phyloP scores from a whole-genome alignment of 2,888 invertebrate species.

The Rotaria macrura region DNA sequence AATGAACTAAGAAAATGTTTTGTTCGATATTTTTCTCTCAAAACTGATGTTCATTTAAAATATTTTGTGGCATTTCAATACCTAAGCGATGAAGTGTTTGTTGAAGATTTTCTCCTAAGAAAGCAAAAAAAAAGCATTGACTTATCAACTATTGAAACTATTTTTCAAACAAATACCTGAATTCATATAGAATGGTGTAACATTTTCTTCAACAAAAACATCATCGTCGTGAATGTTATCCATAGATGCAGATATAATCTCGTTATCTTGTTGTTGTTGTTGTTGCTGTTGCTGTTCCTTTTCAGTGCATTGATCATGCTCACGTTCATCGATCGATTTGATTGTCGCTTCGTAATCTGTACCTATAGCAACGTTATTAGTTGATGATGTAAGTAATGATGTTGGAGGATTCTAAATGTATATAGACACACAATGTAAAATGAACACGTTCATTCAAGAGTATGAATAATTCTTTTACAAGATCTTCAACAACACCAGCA shows the following conservation, averaged over 20 bases:
- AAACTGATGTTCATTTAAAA: neutral
- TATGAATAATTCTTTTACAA: neutral
- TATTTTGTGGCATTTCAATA: neutral
- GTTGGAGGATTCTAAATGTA: neutral
- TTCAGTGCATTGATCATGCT: neutral
- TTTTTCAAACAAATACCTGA: neutral
- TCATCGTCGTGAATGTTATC: neutral
- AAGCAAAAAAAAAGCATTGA: neutral
- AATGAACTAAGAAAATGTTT: neutral
- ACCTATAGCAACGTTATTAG: neutral
- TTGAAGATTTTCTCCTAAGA: neutral
- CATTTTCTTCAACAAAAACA: neutral
- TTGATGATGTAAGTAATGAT: neutral
- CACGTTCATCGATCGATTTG: neutral
- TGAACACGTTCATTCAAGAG: neutral
- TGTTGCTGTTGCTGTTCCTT: no score
- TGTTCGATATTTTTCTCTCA: neutral
- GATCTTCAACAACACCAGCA: neutral
- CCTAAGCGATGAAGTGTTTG: neutral
- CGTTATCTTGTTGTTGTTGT: neutral
- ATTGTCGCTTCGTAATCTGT: neutral
- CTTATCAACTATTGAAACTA: neutral
- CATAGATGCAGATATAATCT: neutral
- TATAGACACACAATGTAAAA: no score
- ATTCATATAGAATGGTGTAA: neutral